phyloP scores from a whole-genome alignment of 2,888 invertebrate genomes.

The Tipula lateralis region DNA sequence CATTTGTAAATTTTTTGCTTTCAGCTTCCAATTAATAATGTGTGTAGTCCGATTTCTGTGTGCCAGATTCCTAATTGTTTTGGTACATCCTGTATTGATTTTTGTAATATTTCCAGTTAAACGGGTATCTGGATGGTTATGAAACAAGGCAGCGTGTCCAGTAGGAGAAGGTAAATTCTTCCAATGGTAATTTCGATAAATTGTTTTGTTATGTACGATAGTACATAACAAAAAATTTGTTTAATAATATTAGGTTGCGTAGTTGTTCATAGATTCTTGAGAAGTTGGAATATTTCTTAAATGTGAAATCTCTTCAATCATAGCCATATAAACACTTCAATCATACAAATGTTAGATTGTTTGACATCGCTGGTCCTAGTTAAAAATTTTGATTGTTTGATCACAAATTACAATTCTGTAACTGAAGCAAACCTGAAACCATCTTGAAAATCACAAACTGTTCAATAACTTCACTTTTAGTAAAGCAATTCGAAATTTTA shows the following conservation, averaged over 20 bases:
- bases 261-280: neutral
- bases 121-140: neutral
- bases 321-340: neutral
- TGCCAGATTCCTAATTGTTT: neutral
- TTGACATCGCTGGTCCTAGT: neutral
- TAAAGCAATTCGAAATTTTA: neutral
- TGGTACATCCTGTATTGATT: neutral
- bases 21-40: neutral
- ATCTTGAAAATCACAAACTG: neutral
- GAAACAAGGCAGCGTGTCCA: neutral
- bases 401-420: neutral
- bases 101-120: constrained; percentile 11
- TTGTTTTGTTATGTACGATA: neutral
- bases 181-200: neutral
- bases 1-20: neutral
- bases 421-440: neutral
- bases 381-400: neutral
- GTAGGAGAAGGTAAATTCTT: neutral
- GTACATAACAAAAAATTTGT: neutral
- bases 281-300: neutral
- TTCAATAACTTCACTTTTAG: neutral
- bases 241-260: neutral
- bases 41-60: neutral
- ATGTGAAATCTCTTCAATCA: neutral
- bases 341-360: neutral